Base-by-base conservation (phyloP, 1,140 invertebrate species). In the Heterodera schachtii region DNA sequence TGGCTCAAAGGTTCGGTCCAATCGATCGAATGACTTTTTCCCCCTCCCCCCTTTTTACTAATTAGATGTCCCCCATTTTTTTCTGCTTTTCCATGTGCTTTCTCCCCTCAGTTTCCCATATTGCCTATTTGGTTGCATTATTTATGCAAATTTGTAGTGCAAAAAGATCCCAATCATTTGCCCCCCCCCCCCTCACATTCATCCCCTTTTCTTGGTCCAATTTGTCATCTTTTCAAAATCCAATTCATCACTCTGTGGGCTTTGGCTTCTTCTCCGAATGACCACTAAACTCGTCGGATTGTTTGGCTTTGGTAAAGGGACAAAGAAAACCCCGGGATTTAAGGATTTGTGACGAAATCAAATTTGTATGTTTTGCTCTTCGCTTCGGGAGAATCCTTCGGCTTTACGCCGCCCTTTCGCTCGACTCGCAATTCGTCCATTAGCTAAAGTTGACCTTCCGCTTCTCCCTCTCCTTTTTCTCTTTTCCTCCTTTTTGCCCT, bases 171-270 rank as follows among this genome's bases (percentile, higher is more conserved):
- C 31, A 31, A 79, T 78, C 13, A 13, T 31, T 79, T 4, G 13
- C 52, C 47, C 67, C 76, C 44, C 9, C 41, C 41, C 4, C 57
- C 31, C 31, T 46, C 52, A 16, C 13, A 47, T 75, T 19, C 47
- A n/a, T 13, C 31, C 52, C 31, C 60, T 79, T 16, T 8, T 43
- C 78, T 60, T 16, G 4, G 11, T 60, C 57, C 57, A 16, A 52
- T 19, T 47, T 31, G 19, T 19, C 44, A 13, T n/a, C 11, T 52
- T 49, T 64, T 52, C 21, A 4, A 75, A 52, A 19, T 49, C 64
- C 43, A 75, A 75, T 75, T 75, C 49, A 75, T 75, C 47, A 75
- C 74, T 75, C 52, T 75, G 5, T 19, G 57, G 57, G 19, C 13
- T 19, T 60, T 60, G 13, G 57, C 57, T 60, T 60, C 11, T 16